Evolutionary conservation across 2,888 invertebrate genomes (phyloP), one percentile per base, ranked within the genome.

Genomic region (Furcula furcula): DNA sequence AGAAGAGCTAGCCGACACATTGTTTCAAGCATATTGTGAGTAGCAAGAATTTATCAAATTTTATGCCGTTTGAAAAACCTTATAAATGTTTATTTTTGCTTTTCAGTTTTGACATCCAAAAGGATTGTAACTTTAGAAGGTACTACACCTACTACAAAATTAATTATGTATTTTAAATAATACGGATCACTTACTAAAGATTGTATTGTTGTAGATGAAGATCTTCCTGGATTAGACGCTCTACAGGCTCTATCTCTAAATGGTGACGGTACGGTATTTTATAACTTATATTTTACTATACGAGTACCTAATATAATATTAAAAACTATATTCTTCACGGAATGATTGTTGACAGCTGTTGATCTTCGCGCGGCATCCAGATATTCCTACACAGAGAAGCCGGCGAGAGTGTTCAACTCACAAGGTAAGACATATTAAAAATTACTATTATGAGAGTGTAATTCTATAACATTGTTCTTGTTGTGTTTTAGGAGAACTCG

Each of bases 1-100:
- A 2, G 54, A 74, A 47, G 52, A 58, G n/a, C 54, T 84, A 30
- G 73, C 82, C 13, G 83, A 83, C 34, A 71, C 30, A 40, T 48
- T 84, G 29, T 84, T 78, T 49, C 59, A 56, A 51, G 43, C 52
- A 28, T 79, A 63, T 43, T 85, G 85, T 85, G 59, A 48, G 84
- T 76, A 51, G 34, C 14, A 7, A 22, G 11, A 22, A 21, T 1
- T 21, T 14, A 26, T 14, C 15, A 7, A 25, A 13, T 21, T n/a
- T n/a, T n/a, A 21, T 3, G 21, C 21, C n/a, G n/a, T n/a, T n/a
- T n/a, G n/a, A n/a, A n/a, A n/a, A n/a, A n/a, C n/a, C n/a, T n/a
- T n/a, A n/a, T n/a, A n/a, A n/a, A n/a, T n/a, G n/a, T 13, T 13
- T 13, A 23, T 13, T 13, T 7, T 9, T 22, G 9, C 29, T 16